These are phyloP conservation scores for Epsilonema sp. DNA, from an alignment of 2,888 invertebrate genomes.

Conservation along the genomic window DNA sequence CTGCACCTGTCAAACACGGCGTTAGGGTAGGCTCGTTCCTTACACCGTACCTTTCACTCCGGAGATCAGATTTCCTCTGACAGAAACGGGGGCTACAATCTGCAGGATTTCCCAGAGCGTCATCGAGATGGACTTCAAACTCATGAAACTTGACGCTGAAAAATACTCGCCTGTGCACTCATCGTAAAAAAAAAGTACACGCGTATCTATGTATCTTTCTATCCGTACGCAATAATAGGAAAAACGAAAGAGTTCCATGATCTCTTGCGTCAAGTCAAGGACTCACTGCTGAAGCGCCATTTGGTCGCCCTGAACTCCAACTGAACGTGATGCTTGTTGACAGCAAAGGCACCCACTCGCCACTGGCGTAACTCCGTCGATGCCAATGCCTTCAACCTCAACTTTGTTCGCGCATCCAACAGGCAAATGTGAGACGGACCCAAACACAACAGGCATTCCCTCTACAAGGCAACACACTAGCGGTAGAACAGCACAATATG, in stretches of 20 bases:
- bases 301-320: constrained; percentile 43
- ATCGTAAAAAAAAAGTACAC: too few species aligned
- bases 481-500: too few species aligned
- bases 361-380: constrained; percentile 42
- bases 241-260: too few species aligned
- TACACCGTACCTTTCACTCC: too few species aligned
- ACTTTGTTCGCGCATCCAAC: constrained; percentile 42
- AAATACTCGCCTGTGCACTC: too few species aligned
- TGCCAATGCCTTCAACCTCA: constrained; percentile 37
- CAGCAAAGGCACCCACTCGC: constrained; percentile 43
- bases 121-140: constrained; percentile 35
- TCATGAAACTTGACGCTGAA: constrained; percentile 39
- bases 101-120: constrained; percentile 45
- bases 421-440: constrained; percentile 40
- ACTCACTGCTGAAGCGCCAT: constrained; percentile 31
- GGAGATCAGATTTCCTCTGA: too few species aligned
- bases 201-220: too few species aligned
- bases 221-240: too few species aligned
- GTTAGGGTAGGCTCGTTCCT: too few species aligned
- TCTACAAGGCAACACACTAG: too few species aligned
- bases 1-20: too few species aligned
- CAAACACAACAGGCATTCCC: constrained; percentile 41
- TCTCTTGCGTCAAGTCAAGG: constrained; percentile 23
- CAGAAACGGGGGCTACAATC: too few species aligned
- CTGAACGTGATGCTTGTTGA: constrained; percentile 41